Evolutionary conservation across 2,797 vertebrate species (phyloP).

Genomic region (Erethizon dorsatum): DNA sequence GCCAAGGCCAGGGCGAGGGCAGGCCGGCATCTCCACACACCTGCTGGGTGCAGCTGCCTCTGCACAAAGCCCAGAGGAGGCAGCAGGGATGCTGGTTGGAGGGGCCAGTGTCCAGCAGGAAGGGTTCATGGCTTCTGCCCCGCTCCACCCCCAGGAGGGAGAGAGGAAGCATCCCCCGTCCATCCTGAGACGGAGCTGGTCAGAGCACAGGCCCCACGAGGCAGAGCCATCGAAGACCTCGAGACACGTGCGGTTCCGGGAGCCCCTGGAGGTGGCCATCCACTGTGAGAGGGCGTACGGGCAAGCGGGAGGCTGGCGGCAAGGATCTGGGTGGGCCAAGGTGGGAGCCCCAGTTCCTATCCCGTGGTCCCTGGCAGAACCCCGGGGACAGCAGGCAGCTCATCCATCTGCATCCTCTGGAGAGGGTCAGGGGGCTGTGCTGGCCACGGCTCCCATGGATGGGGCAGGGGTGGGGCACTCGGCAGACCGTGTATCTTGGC

Average conservation of each 20-base stretch:
- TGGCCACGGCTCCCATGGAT: rapidly evolving
- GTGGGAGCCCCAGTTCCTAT: rapidly evolving
- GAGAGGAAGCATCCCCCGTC: conserved; percentile 90
- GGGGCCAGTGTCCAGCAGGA: background rate
- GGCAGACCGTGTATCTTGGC: background rate
- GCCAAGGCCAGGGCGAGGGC: rapidly evolving
- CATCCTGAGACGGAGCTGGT: conserved; percentile 93
- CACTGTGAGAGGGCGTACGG: conserved; percentile 83
- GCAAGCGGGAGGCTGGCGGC: rapidly evolving
- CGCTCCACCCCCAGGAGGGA: conserved; percentile 73
- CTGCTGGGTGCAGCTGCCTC: background rate
- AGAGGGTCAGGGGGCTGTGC: rapidly evolving
- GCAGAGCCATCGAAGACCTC: conserved; percentile 89
- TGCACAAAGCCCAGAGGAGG: background rate
- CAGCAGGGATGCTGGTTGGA: rapidly evolving
- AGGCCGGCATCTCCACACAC: background rate
- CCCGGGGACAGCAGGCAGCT: rapidly evolving
- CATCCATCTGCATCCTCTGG: rapidly evolving
- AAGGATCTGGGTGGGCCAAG: rapidly evolving
- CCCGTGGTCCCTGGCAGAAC: background rate
- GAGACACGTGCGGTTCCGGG: conserved; percentile 94
- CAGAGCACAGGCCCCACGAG: conserved; percentile 79
- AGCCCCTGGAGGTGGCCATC: conserved; percentile 93
- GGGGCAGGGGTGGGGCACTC: too few relatives aligned
- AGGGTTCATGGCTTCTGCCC: background rate